Percentiles rank a stretch among this genome's conserved stretches.
These are phyloP conservation scores for Formica aserva DNA, from an alignment of 2,888 invertebrate species.

Conservation along the genomic window DNA sequence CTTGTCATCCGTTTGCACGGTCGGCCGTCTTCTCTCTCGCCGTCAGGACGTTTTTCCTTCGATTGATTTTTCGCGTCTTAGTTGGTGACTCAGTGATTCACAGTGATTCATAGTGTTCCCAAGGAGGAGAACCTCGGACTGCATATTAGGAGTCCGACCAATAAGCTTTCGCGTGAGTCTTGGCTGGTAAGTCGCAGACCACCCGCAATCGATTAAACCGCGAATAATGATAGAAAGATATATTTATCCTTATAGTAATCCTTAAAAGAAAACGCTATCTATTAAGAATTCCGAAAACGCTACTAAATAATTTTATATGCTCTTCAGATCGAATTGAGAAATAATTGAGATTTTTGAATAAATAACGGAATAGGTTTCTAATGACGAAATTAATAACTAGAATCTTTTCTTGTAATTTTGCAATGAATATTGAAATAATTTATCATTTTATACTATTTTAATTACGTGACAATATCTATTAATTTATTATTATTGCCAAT, in stretches of 20 bases:
- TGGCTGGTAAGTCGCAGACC: conserved; percentile 56
- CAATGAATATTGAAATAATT: background rate
- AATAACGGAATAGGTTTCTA: background rate
- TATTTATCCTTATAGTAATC: background rate
- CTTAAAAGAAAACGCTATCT: background rate
- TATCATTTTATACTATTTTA: background rate
- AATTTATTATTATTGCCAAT: background rate
- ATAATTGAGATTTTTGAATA: background rate
- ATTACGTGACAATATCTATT: background rate
- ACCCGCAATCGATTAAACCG: background rate
- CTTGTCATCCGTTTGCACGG: conserved; percentile 78
- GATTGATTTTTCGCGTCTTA: conserved; percentile 49
- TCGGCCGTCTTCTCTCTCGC: conserved; percentile 46
- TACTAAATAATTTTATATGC: background rate
- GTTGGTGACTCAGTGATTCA: conserved; percentile 65
- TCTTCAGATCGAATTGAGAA: background rate
- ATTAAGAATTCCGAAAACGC: background rate
- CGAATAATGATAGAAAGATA: background rate
- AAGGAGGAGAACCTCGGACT: conserved; percentile 46
- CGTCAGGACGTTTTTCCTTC: conserved; percentile 34
- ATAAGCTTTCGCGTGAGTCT: conserved; percentile 6
- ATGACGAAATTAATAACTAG: background rate
- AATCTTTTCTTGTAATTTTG: background rate
- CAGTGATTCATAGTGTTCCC: conserved; percentile 67
- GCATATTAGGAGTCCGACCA: conserved; percentile 45